Conservation (phyloP, 1,140 invertebrate genomes). For the Drosophila pseudoananassae region DNA sequence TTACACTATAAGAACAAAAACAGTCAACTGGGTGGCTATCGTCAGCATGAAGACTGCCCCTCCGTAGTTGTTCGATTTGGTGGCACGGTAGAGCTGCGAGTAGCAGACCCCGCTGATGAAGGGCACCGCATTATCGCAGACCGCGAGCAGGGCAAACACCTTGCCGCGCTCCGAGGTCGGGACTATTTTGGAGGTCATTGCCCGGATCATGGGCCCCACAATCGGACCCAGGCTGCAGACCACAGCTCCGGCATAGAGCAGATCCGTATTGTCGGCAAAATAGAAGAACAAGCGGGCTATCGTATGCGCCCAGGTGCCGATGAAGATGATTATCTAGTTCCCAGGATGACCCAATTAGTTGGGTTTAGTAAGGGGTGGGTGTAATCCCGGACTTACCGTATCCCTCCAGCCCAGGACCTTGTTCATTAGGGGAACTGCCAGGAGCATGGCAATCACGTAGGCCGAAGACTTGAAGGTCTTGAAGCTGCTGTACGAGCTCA, state of each 20-base stretch:
- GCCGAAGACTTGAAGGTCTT: conserved; percentile 88
- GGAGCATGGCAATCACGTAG: conserved; percentile 88
- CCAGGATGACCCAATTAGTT: neutral
- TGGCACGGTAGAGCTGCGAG: conserved; percentile 88
- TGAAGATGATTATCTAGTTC: conserved; percentile 86
- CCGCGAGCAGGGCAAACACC: conserved; percentile 89
- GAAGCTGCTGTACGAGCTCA: conserved; percentile 87
- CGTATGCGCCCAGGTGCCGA: conserved; percentile 89
- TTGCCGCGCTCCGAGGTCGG: conserved; percentile 89
- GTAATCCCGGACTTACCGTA: conserved; percentile 84
- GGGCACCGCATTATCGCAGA: conserved; percentile 90
- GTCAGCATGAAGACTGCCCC: conserved; percentile 89
- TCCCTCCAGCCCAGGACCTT: conserved; percentile 88
- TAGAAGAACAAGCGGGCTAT: conserved; percentile 88
- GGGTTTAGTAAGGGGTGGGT: neutral
- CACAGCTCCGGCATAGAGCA: conserved; percentile 88
- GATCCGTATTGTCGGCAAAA: conserved; percentile 84
- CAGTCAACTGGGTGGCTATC: conserved; percentile 87
- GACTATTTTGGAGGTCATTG: conserved; percentile 90
- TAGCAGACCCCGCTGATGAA: conserved; percentile 89
- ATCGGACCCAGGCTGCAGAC: conserved; percentile 89
- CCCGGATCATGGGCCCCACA: conserved; percentile 89
- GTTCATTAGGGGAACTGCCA: conserved; percentile 89
- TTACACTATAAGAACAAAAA: conserved; percentile 88
- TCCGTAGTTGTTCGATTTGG: conserved; percentile 85